These are phyloP conservation scores for Prunella himalayana DNA, from an alignment of 2,113 vertebrate genomes.

Conservation along the genomic window DNA sequence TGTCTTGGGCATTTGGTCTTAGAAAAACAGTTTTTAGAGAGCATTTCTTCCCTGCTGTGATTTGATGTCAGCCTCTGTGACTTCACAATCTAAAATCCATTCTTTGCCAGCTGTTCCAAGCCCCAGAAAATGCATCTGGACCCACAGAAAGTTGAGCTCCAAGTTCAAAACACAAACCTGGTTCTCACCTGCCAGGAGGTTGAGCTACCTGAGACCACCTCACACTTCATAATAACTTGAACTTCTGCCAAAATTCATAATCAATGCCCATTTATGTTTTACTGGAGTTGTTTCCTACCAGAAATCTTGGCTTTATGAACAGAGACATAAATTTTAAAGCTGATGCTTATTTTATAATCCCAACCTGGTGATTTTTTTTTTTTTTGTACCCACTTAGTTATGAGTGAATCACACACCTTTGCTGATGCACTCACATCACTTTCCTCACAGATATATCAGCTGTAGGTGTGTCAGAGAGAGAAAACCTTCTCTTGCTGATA, in stretches of 20 bases:
- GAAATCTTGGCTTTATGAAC: background rate
- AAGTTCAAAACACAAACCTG: background rate
- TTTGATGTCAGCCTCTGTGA: background rate
- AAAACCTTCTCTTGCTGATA: background rate
- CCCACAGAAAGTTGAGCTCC: background rate
- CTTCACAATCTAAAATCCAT: background rate
- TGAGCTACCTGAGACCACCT: background rate
- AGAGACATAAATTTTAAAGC: background rate
- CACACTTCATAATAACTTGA: background rate
- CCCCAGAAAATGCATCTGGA: background rate
- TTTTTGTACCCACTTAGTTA: background rate
- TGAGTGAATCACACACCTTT: background rate
- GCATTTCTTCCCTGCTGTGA: background rate
- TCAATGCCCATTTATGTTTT: background rate
- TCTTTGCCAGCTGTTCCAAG: background rate
- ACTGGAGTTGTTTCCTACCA: background rate
- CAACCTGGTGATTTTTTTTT: background rate
- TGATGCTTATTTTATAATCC: background rate
- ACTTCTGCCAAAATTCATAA: background rate
- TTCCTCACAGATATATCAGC: background rate
- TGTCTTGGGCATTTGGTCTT: background rate
- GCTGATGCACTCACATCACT: background rate
- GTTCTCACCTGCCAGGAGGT: background rate
- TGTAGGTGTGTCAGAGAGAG: background rate
- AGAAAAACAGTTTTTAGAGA: background rate